Percentiles rank a stretch among this genome's conserved stretches.
phyloP scores from a whole-genome alignment of 1,140 invertebrate species.

The Leptinotarsa defecta region DNA sequence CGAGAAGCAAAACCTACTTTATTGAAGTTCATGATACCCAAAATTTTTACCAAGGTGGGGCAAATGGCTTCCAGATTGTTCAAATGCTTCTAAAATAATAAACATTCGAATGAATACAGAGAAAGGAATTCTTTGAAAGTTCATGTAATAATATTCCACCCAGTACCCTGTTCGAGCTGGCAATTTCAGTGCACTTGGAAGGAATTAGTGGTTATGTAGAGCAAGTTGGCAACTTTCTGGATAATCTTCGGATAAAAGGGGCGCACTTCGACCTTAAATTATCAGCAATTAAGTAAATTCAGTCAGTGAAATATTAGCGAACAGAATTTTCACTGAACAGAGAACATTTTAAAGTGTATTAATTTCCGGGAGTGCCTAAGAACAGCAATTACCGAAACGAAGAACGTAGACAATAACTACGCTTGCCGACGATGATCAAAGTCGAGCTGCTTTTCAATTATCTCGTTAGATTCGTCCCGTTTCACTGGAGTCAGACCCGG shows the following conservation, averaged over 20 bases:
- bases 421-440: not conserved
- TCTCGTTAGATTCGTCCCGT: conserved; percentile 1
- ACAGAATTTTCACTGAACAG: conserved; percentile 20
- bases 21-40: too few species aligned
- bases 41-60: too few species aligned
- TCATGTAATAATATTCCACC: too few species aligned
- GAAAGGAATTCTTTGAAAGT: too few species aligned
- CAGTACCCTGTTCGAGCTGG: not conserved
- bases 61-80: too few species aligned
- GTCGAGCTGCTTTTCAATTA: not conserved
- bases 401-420: not conserved
- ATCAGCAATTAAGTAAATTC: conserved; percentile 22
- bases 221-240: conserved; percentile 12
- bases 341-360: conserved; percentile 2
- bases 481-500: not conserved
- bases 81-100: too few species aligned
- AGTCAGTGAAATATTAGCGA: conserved; percentile 13
- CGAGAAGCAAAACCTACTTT: too few species aligned
- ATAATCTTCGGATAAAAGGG: conserved; percentile 13
- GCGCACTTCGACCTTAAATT: conserved; percentile 11
- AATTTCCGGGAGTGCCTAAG: conserved; percentile 11
- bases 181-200: not conserved
- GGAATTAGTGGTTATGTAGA: conserved; percentile 6
- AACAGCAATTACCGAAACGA: conserved; percentile 12
- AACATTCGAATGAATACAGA: too few species aligned